Evolutionary conservation across 2,797 vertebrate species (phyloP).

Genomic region (Gymnoscopelus microlampas): DNA sequence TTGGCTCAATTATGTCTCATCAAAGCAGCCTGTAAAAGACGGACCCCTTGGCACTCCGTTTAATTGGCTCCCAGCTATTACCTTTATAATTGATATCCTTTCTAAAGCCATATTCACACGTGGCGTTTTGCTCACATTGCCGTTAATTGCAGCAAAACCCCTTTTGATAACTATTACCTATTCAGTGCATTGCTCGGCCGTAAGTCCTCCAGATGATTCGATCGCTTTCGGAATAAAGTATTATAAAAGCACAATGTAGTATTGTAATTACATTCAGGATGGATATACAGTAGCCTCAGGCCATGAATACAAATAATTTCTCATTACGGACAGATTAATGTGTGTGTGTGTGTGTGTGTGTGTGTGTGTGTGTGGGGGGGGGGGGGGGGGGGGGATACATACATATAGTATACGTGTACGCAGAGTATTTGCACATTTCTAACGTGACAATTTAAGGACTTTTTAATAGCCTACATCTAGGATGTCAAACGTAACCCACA

Average conservation of each 20-base stretch:
- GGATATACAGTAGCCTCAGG: conserved; percentile 25
- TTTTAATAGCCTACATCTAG: too few species aligned
- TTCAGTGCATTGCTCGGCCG: conserved; percentile 21
- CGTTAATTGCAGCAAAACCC: conserved; percentile 30
- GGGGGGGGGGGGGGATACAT: too few species aligned
- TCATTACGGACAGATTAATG: conserved; percentile 65
- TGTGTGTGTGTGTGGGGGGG: too few species aligned
- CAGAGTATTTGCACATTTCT: too few species aligned
- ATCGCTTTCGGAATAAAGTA: conserved; percentile 21
- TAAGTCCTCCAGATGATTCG: conserved; percentile 47
- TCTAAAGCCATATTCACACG: conserved; percentile 21
- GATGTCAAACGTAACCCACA: too few species aligned
- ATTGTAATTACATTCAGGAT: conserved; percentile 17
- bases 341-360: too few species aligned
- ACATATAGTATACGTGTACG: too few species aligned
- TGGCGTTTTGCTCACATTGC: conserved; percentile 40
- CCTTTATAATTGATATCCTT: conserved; percentile 32
- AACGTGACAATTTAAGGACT: too few species aligned
- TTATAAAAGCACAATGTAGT: conserved; percentile 29
- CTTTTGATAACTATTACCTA: conserved; percentile 26
- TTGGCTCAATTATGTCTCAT: conserved; percentile 24
- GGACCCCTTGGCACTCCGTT: conserved; percentile 28
- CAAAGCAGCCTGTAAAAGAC: conserved; percentile 1
- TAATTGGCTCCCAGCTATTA: conserved; percentile 35
- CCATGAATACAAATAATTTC: conserved; percentile 41